A percentile compares a stretch with the other conserved stretches of the same genome.
Evolutionary conservation across 2,888 invertebrate species (phyloP).

Genomic region (Archips xylosteana): DNA sequence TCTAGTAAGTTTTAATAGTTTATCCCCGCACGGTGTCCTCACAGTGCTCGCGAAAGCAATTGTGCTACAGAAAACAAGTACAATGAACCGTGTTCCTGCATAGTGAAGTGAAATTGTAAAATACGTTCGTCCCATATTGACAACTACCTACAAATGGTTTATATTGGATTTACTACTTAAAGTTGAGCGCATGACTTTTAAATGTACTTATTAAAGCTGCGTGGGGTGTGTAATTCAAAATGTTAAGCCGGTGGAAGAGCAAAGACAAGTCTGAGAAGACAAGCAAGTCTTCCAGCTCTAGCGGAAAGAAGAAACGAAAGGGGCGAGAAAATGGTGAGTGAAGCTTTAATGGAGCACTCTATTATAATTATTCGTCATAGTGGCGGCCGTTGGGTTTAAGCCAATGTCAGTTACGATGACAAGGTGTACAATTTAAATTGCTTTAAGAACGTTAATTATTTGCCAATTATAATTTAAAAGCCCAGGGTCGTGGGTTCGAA

Average conservation of each 20-base stretch:
- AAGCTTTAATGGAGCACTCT: not conserved
- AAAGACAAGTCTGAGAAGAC: slow-evolving; percentile 92
- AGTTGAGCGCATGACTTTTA: slow-evolving; percentile 16
- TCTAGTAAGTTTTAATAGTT: slow-evolving; percentile 11
- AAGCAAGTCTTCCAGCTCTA: slow-evolving; percentile 81
- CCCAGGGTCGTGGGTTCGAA: too few relatives aligned
- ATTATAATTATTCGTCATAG: too few relatives aligned
- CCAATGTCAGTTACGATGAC: too few relatives aligned
- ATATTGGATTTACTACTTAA: not conserved
- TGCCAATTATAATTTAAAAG: too few relatives aligned
- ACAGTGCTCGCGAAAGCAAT: not conserved
- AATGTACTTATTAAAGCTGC: slow-evolving; percentile 27
- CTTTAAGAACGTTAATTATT: too few relatives aligned
- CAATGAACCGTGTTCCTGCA: slow-evolving; percentile 36
- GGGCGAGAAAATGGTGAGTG: slow-evolving; percentile 92
- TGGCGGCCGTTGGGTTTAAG: too few relatives aligned
- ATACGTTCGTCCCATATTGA: slow-evolving; percentile 16
- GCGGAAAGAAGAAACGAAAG: slow-evolving; percentile 93
- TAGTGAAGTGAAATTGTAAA: slow-evolving; percentile 22
- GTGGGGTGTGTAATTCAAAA: slow-evolving; percentile 60
- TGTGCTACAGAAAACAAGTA: slow-evolving; percentile 17
- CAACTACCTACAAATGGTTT: not conserved
- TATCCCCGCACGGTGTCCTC: not conserved
- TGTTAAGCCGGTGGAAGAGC: slow-evolving; percentile 94
- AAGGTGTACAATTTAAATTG: too few relatives aligned